Evolutionary conservation across 2,797 vertebrate species (phyloP).

Genomic region (Leptatherina wallacei): DNA sequence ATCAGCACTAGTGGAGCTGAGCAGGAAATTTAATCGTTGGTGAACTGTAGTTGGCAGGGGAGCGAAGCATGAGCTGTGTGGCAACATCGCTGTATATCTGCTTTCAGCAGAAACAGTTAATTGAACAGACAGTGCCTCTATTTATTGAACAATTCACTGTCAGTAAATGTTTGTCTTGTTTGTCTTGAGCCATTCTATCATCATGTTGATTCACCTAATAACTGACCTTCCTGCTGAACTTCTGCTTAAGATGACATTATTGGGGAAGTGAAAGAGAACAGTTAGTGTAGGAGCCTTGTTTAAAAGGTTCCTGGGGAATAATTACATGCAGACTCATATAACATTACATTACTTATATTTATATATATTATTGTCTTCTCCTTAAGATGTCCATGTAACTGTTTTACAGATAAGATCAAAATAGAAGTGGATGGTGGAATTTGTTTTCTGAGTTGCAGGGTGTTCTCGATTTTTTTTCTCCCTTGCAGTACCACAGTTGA

Average conservation of each 20-base stretch:
- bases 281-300: not conserved
- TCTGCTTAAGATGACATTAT: not conserved
- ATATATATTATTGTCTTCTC: not conserved
- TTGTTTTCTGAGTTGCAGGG: not conserved
- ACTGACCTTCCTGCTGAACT: not conserved
- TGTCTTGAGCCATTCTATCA: not conserved
- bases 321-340: not conserved
- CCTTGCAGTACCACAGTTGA: not conserved
- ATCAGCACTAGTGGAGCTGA: conserved; percentile 23
- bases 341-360: not conserved
- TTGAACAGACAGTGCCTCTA: not conserved
- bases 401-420: not conserved
- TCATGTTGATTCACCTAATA: not conserved
- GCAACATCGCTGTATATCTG: conserved; percentile 1
- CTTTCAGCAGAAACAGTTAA: conserved; percentile 26
- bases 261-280: conserved; percentile 2
- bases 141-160: conserved; percentile 8
- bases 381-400: not conserved
- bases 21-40: conserved; percentile 59
- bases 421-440: not conserved
- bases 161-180: conserved; percentile 8
- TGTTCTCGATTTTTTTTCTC: not conserved
- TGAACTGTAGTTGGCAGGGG: conserved; percentile 17
- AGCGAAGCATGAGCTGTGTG: not conserved
- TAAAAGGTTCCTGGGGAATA: not conserved